Base-by-base conservation (phyloP, 2,797 vertebrate species). In the Tragopan temminckii region DNA sequence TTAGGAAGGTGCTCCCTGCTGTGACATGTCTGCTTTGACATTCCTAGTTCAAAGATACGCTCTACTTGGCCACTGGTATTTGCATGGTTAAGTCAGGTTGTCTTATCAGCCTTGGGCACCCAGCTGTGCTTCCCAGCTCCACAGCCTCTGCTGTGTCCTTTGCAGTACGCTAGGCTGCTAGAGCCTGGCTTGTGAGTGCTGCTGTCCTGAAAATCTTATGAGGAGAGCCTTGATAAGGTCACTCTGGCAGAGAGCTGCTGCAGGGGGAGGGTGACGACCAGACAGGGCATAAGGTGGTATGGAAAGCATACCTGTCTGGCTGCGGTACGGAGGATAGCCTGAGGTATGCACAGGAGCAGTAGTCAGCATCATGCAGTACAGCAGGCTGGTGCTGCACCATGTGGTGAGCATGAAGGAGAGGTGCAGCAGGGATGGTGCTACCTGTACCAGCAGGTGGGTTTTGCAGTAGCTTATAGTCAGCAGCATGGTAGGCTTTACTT, bases 31-130 rank as follows among this genome's bases (percentile, higher is more conserved):
- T 88, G 62, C 50, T 72, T 70, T 87, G 78, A 74, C 3, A 1
- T 87, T 90, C 50, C 23, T 11, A 36, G 2, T 76, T 94, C 67
- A 38, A 57, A 59, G 84, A 61, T 72, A 84, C 25, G 86, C 90
- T 96, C 59, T 92, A 48, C 68, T 85, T 92, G 88, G 68, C 71
- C 0, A 25, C 86, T 95, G 92, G 92, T 84, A 86, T 95, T 95
- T 95, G 75, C 61, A 52, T 79, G 80, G 92, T 94, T 94, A 90
- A 91, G 85, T 88, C 63, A 75, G 35, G 38, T 74, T 85, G 59
- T 76, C 57, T 91, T 76, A 57, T 29, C 63, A 85, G 70, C 90
- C 84, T 92, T 92, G 64, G 84, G 75, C 90, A 79, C n/a, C 74
- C 64, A 91, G 52, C 67, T 84, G 75, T 46, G 46, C 61, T 94